Percentiles rank a stretch among this genome's conserved stretches.
These are phyloP conservation scores for Procambarus virginalis DNA, from an alignment of 1,140 invertebrate species.

Conservation along the genomic window DNA sequence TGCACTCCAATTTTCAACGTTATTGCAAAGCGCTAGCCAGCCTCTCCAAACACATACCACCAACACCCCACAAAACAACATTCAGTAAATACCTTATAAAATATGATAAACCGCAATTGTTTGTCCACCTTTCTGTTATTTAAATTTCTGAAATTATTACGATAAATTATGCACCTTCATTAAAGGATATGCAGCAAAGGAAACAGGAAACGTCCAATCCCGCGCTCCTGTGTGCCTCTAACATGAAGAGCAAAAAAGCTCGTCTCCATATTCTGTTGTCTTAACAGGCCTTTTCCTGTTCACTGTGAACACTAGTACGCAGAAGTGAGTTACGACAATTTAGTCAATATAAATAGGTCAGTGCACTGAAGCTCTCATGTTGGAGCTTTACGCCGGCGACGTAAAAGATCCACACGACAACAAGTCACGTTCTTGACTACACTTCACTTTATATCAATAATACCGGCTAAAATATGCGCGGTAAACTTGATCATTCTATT, in stretches of 20 bases:
- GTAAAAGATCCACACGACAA: background rate
- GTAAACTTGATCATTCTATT: background rate
- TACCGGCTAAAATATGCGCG: background rate
- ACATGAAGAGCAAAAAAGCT: background rate
- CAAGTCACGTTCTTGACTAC: background rate
- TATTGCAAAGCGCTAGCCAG: background rate
- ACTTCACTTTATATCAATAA: background rate
- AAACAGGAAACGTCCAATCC: background rate
- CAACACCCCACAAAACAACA: background rate
- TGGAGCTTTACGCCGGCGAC: background rate
- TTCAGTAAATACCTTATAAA: too few species aligned
- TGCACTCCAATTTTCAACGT: background rate
- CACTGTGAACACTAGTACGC: background rate
- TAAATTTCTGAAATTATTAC: too few species aligned
- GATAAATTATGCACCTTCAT: too few species aligned
- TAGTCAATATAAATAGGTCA: background rate
- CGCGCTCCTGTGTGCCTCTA: background rate
- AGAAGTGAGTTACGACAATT: background rate
- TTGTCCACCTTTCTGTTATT: too few species aligned
- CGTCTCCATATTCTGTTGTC: slow-evolving; percentile 9
- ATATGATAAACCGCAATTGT: too few species aligned
- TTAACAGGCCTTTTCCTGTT: slow-evolving; percentile 29
- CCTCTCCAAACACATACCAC: background rate
- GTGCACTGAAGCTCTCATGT: background rate
- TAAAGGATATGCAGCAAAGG: background rate